A percentile compares a stretch with the other conserved stretches of the same genome.
phyloP scores from a whole-genome alignment of 1,140 invertebrate genomes.

The Carposina sasakii region DNA sequence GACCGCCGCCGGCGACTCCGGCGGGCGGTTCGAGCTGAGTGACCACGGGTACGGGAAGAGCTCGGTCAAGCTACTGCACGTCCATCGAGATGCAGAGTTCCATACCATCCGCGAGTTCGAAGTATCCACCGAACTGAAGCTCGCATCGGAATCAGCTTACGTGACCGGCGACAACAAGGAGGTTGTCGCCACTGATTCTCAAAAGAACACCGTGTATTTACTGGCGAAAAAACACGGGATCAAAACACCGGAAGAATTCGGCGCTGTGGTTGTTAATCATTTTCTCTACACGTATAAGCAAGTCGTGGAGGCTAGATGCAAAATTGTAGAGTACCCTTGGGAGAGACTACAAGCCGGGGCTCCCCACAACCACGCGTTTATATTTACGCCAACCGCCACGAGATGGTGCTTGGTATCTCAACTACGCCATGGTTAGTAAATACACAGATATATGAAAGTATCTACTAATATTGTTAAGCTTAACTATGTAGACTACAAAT shows the following conservation, averaged over 20 bases:
- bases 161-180: slow-evolving; percentile 78
- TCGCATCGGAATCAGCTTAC: slow-evolving; percentile 78
- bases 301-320: slow-evolving; percentile 78
- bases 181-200: slow-evolving; percentile 86
- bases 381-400: slow-evolving; percentile 76
- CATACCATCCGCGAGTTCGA: slow-evolving; percentile 83
- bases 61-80: slow-evolving; percentile 80
- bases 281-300: slow-evolving; percentile 82
- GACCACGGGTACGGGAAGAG: slow-evolving; percentile 84
- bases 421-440: slow-evolving; percentile 74
- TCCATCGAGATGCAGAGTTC: slow-evolving; percentile 75
- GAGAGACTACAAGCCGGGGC: slow-evolving; percentile 75
- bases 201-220: slow-evolving; percentile 88
- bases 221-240: slow-evolving; percentile 84
- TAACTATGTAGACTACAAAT: neutral
- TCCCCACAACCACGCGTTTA: slow-evolving; percentile 83
- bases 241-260: slow-evolving; percentile 82
- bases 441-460: neutral
- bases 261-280: slow-evolving; percentile 78
- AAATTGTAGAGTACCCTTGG: slow-evolving; percentile 83
- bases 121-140: slow-evolving; percentile 80
- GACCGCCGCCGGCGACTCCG: slow-evolving; percentile 52
- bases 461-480: neutral
- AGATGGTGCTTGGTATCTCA: slow-evolving; percentile 78
- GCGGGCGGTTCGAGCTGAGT: slow-evolving; percentile 74